phyloP scores from a whole-genome alignment of 2,888 invertebrate genomes.

The Nezara viridula region DNA sequence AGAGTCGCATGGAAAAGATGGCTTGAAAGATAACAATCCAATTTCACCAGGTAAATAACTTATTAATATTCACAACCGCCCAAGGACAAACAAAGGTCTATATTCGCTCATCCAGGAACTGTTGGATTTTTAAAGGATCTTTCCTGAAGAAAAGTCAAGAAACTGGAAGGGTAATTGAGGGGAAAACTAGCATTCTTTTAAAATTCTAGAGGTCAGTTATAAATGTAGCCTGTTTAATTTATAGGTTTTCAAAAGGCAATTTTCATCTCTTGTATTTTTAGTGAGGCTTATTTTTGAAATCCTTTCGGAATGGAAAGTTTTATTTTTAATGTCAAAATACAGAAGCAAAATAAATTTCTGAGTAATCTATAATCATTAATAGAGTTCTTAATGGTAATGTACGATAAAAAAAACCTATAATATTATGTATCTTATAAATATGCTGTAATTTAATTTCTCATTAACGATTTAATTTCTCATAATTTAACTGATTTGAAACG shows the following conservation, averaged over 20 bases:
- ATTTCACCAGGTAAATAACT: slow-evolving; percentile 57
- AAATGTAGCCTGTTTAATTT: neutral
- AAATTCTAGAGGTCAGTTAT: neutral
- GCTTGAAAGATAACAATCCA: slow-evolving; percentile 58
- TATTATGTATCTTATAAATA: too few relatives aligned
- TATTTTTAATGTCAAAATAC: neutral
- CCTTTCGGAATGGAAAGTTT: neutral
- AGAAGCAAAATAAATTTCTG: too few relatives aligned
- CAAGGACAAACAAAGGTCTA: slow-evolving; percentile 44
- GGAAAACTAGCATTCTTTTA: neutral
- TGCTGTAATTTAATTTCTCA: too few relatives aligned
- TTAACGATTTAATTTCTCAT: too few relatives aligned
- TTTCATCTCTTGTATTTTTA: neutral
- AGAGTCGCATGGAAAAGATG: slow-evolving; percentile 11
- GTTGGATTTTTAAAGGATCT: slow-evolving; percentile 41
- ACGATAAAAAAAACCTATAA: too few relatives aligned
- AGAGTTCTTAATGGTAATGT: too few relatives aligned
- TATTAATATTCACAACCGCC: slow-evolving; percentile 57
- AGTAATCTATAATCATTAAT: too few relatives aligned
- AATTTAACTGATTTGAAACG: too few relatives aligned
- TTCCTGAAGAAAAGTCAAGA: slow-evolving; percentile 36
- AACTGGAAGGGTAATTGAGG: slow-evolving; percentile 23
- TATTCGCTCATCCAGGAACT: neutral
- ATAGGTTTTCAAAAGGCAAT: slow-evolving; percentile 1
- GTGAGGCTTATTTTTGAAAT: neutral